Base-by-base conservation (phyloP, 2,113 vertebrate species). In the Cyphomyrus plagiostoma region DNA sequence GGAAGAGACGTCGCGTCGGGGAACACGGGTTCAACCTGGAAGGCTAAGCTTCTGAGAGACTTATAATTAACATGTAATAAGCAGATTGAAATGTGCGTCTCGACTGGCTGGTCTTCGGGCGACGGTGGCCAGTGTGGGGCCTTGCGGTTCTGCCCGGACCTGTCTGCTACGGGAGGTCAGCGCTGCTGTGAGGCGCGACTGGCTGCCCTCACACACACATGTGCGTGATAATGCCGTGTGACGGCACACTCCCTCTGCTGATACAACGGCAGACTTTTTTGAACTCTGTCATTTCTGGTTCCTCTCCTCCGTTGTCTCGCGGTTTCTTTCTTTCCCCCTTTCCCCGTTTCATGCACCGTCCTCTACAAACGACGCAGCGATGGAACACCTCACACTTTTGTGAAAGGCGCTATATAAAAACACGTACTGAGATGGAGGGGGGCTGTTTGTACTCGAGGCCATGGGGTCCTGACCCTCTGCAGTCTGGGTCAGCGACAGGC, bases 51-150 rank as follows among this genome's bases (percentile, higher is more conserved):
- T 89, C 93, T 94, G 88, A 88, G 91, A 93, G 93, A 93, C 92
- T 95, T 95, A 94, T 95, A 95, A 96, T 95, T 95, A 95, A 95
- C 93, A 93, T 93, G 93, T 94, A 94, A 94, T 94, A 94, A 94
- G 95, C 93, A 94, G 91, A 93, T 92, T 91, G 91, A 89, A 95
- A 95, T 90, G 91, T 39, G 15, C 30, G 10, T 77, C 21, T 77
- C 3, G 30, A 77, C n/a, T 39, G 8, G 30, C 26, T 0, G 26
- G 26, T 35, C n/a, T 2, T 39, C 30, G 8, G 58, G 58, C 26
- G 58, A 66, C n/a, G 23, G 23, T 9, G 21, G 58, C 26, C 66
- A 77, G 30, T 0, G 30, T 13, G 26, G 35, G 70, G 11, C 30
- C 35, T 2, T 9, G 30, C 11, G 70, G 70, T 19, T 11, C 13